Conservation (phyloP, 2,113 vertebrate genomes). For the Micronisus gabar region DNA sequence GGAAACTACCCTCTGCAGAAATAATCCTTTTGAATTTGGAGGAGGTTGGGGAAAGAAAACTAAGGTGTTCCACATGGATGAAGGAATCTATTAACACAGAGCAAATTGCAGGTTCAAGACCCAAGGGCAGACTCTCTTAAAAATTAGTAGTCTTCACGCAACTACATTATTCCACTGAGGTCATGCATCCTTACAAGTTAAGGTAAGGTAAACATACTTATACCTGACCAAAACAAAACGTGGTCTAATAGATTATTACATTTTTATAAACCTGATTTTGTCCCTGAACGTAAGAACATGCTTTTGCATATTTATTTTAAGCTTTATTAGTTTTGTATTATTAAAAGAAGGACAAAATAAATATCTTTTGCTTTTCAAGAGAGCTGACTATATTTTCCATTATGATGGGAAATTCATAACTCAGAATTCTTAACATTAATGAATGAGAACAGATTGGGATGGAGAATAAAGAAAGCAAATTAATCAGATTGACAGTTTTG, state of each 20-base stretch:
- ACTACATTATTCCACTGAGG: neutral
- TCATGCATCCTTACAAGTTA: neutral
- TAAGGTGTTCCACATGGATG: neutral
- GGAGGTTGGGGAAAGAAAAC: neutral
- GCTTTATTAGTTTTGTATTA: neutral
- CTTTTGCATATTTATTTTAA: neutral
- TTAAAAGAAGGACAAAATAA: neutral
- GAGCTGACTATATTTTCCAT: neutral
- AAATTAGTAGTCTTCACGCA: constrained; percentile 5
- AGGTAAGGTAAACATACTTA: neutral
- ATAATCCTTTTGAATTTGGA: neutral
- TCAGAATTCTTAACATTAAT: neutral
- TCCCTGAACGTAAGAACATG: neutral
- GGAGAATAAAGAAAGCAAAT: neutral
- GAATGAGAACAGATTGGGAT: neutral
- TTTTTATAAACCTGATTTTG: neutral
- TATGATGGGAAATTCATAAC: neutral
- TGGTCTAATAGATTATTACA: neutral
- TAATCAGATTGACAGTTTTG: neutral
- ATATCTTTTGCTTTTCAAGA: neutral
- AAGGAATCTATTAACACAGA: neutral
- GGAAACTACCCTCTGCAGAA: neutral
- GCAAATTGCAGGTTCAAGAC: constrained; percentile 8
- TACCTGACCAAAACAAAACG: neutral
- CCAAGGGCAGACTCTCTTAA: neutral